Conservation (phyloP, 2,113 vertebrate genomes). For the Tichodroma muraria region DNA sequence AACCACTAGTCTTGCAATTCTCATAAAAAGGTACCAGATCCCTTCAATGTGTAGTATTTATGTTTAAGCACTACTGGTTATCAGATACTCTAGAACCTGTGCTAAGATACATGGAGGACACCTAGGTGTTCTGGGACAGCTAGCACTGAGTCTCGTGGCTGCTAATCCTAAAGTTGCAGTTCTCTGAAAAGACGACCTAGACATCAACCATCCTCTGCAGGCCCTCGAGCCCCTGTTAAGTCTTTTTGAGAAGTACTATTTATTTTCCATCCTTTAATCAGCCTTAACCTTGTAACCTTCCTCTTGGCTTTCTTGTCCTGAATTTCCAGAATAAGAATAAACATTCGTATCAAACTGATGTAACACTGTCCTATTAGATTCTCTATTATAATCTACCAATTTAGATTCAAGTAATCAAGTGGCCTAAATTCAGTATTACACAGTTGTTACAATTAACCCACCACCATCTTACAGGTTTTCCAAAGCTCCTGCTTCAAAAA, state of each 20-base stretch:
- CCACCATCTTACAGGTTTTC: neutral
- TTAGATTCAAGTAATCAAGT: neutral
- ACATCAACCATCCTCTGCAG: rapidly evolving
- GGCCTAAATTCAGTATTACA: neutral
- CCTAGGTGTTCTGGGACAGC: neutral
- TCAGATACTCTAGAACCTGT: neutral
- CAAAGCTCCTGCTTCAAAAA: neutral
- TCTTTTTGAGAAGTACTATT: neutral
- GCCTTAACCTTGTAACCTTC: neutral
- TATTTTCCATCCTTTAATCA: neutral
- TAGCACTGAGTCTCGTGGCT: neutral
- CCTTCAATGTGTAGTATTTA: neutral
- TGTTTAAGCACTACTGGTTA: neutral
- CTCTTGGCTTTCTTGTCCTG: neutral
- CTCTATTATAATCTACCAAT: neutral
- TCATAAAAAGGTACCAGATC: neutral
- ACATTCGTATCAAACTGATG: neutral
- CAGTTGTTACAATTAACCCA: neutral
- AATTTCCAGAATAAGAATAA: neutral
- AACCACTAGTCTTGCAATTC: neutral
- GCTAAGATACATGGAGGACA: neutral
- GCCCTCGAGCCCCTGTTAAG: rapidly evolving
- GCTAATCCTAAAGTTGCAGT: neutral
- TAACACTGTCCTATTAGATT: neutral
- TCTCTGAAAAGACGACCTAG: neutral